These are phyloP conservation scores for Amblyteles armatorius DNA, from an alignment of 2,888 invertebrate species.

Conservation along the genomic window DNA sequence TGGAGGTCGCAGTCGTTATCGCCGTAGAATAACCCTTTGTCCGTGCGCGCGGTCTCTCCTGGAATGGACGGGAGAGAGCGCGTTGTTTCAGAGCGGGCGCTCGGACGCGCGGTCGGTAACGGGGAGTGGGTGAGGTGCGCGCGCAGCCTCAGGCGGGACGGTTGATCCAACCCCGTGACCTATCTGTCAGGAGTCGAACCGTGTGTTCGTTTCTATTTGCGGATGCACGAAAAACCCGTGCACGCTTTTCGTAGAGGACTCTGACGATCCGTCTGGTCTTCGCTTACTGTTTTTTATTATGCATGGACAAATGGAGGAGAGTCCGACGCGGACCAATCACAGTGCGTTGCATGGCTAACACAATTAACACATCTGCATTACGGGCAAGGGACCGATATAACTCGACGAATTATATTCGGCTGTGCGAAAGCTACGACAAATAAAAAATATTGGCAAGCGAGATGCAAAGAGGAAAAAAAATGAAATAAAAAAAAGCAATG, in stretches of 20 bases:
- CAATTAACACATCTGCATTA: no score
- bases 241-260: conserved; percentile 25
- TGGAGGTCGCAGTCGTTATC: background rate
- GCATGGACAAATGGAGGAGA: no score
- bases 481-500: background rate
- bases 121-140: background rate
- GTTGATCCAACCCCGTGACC: conserved; percentile 78
- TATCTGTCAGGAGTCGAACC: conserved; percentile 76
- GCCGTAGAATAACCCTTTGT: background rate
- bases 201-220: conserved; percentile 75
- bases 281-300: background rate
- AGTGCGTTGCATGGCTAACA: no score
- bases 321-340: no score
- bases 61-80: conserved; percentile 1
- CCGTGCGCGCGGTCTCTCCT: background rate
- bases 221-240: conserved; percentile 60
- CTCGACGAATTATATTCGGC: no score
- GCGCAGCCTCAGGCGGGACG: conserved; percentile 62
- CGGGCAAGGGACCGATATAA: no score
- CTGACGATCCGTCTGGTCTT: conserved; percentile 4
- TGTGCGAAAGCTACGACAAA: background rate
- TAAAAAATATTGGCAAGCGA: background rate
- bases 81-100: conserved; percentile 23
- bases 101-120: background rate
- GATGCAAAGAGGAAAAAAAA: background rate